Base-by-base conservation (phyloP, 2,797 vertebrate species). In the Siniperca scherzeri region DNA sequence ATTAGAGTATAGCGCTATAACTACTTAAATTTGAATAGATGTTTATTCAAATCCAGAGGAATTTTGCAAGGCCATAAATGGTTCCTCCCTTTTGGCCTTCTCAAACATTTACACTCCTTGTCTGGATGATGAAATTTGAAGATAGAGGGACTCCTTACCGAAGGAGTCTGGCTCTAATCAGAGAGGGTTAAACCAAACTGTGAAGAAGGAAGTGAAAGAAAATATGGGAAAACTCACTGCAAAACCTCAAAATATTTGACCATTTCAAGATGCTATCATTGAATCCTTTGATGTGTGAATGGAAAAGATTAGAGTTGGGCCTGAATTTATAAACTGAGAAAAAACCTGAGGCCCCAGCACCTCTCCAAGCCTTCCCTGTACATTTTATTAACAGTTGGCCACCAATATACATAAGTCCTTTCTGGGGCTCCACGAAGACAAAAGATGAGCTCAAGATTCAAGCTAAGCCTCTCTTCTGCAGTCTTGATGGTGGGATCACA, bases 361-460 rank as follows among this genome's bases (percentile, higher is more conserved):
- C 70, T 75, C 65, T 64, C 56, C 38, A 61, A 62, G n/a, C 57
- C 66, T 19, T 52, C 71, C 22, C 40, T n/a, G 2, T 62, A 55
- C 48, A 40, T 65, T 77, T 73, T 62, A 70, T 62, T 64, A 71
- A 79, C 57, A 74, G 60, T 72, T 85, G 83, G 80, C 78, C 69
- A 75, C 50, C 76, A 59, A 69, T 70, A 61, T 22, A 55, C 66
- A 52, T 30, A 46, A 77, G 80, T 66, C 80, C 85, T 90, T 74
- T 86, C 78, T 77, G 57, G 55, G 71, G 84, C 83, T 88, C 77
- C 77, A 69, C 22, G 57, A 88, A 79, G 64, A 64, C 48, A 85
- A 89, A 88, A 91, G 75, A 78, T 64, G 80, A 89, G 74, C 73
- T 65, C 7, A 30, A 59, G 74, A 79, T 82, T 74, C 69, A 42